Evolutionary conservation across 2,888 invertebrate genomes (phyloP), one percentile per base, ranked within the genome.

Genomic region (Schizotus pectinicornis): DNA sequence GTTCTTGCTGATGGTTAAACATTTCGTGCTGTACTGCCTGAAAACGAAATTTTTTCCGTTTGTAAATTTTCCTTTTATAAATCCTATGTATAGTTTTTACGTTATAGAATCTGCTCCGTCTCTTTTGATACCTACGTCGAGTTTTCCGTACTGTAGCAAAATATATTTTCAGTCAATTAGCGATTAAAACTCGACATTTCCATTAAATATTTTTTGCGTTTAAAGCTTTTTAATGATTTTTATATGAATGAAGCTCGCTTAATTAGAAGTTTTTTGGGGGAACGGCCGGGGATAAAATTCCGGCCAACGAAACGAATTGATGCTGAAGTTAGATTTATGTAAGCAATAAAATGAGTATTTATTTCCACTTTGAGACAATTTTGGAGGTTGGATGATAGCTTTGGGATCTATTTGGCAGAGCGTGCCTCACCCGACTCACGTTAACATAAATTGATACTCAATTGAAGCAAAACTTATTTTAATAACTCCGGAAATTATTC

Each of bases 311-410:
- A 42, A 56, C 56, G 35, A 51, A 45, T 36, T 56, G 43, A 43
- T 30, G 42, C 49, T 13, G 14, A 36, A 43, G 41, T 41, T 11
- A 32, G 56, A 60, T 57, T 60, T 43, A 61, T 61, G 61, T 54
- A 42, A 45, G 57, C 61, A 35, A 61, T 61, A 61, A 59, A 58
- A 43, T 39, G 11, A 32, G 50, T 55, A 61, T 61, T 59, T 55
- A 57, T 63, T 57, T 42, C 54, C 63, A 49, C 63, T 63, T 61
- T 60, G 63, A 57, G 63, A 63, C 63, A 61, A 57, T 63, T 63
- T 60, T 38, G 42, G 32, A 38, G 37, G 52, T 38, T 37, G 49
- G 57, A 61, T 54, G 57, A 54, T 55, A 54, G 57, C 61, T 30
- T 30, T 22, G 61, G 61, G 61, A 61, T 58, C 61, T 51, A 45